Evolutionary conservation across 2,113 vertebrate genomes (phyloP).

Genomic region (Polyodon spathula): DNA sequence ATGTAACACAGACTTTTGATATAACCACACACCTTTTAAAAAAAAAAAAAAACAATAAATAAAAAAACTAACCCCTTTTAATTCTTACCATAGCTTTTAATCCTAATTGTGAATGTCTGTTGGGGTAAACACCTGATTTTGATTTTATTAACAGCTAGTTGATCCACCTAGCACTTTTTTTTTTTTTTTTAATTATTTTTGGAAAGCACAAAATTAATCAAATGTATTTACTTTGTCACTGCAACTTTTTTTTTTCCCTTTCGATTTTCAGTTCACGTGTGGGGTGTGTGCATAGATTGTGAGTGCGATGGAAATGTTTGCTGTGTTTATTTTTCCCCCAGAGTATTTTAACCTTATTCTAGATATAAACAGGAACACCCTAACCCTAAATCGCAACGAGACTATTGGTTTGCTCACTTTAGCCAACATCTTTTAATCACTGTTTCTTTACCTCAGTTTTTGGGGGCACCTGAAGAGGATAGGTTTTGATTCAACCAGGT

Average conservation of each 20-base stretch:
- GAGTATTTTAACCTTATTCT: too few relatives aligned
- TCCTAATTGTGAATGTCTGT: constrained; percentile 12
- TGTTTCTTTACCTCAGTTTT: too few relatives aligned
- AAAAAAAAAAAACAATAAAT: not conserved
- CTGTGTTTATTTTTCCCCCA: not conserved
- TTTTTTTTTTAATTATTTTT: constrained; percentile 2
- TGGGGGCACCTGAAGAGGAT: too few relatives aligned
- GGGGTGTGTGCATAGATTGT: not conserved
- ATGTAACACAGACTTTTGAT: constrained; percentile 14
- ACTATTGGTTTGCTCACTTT: too few relatives aligned
- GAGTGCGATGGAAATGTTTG: not conserved
- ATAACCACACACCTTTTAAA: constrained; percentile 10
- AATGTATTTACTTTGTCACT: too few relatives aligned
- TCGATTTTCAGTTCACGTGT: not conserved
- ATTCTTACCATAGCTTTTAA: constrained; percentile 16
- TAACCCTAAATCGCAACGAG: too few relatives aligned
- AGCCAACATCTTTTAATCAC: too few relatives aligned
- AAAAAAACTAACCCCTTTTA: constrained; percentile 9
- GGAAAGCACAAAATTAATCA: too few relatives aligned
- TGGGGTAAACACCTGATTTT: not conserved
- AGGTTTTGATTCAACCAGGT: too few relatives aligned
- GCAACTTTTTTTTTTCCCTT: too few relatives aligned
- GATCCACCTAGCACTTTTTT: constrained; percentile 10
- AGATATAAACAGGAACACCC: too few relatives aligned
- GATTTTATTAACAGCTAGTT: constrained; percentile 12